Evolutionary conservation across 1,140 invertebrate species (phyloP).

Genomic region (Carposina sasakii): DNA sequence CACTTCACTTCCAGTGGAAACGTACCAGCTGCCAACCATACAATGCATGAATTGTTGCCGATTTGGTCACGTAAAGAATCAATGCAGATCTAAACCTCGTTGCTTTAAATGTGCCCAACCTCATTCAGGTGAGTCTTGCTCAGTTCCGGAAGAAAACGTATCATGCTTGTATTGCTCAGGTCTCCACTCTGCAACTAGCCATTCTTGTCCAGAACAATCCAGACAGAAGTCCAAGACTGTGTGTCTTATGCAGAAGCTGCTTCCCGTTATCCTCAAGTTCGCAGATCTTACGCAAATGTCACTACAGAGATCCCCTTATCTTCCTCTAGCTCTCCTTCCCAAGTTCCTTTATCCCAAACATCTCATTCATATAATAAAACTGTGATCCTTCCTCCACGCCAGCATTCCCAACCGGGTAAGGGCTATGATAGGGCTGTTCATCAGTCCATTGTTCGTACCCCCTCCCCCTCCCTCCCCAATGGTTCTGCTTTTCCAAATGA

Average conservation of each 20-base stretch:
- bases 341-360: background rate
- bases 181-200: background rate
- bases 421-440: background rate
- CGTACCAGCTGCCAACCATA: conserved; percentile 14
- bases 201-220: conserved; percentile 6
- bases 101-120: conserved; percentile 13
- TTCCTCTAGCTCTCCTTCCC: no score
- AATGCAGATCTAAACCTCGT: conserved; percentile 10
- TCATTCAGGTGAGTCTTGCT: conserved; percentile 9
- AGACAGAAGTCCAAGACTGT: background rate
- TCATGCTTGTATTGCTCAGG: conserved; percentile 9
- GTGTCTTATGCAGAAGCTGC: conserved; percentile 5
- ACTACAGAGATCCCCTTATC: background rate
- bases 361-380: conserved; percentile 1
- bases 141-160: background rate
- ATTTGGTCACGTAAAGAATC: conserved; percentile 16
- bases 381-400: background rate
- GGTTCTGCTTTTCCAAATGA: conserved; percentile 1
- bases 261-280: background rate
- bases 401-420: background rate
- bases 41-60: conserved; percentile 6
- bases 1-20: conserved; percentile 14
- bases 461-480: background rate
- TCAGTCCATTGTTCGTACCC: background rate
- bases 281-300: background rate